Conservation (phyloP, 2,888 invertebrate genomes). For the Ischnura elegans region DNA sequence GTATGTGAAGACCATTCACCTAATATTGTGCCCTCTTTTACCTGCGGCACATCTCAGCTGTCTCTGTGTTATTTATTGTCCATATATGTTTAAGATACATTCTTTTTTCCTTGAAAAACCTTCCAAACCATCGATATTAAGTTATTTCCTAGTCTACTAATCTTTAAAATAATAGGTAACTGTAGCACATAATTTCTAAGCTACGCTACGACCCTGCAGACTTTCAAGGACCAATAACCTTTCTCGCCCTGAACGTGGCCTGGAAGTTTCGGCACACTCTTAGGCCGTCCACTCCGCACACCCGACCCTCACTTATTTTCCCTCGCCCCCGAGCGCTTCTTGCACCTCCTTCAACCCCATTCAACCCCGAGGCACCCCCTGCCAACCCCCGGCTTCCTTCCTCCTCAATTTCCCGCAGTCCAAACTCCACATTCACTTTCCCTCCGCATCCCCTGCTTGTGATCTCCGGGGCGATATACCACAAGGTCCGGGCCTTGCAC, state of each 20-base stretch:
- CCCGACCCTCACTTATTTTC: neutral
- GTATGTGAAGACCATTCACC: too few relatives aligned
- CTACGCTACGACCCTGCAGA: too few relatives aligned
- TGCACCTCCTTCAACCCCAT: neutral
- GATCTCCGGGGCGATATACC: neutral
- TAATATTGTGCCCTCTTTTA: too few relatives aligned
- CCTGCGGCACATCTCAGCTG: too few relatives aligned
- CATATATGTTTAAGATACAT: too few relatives aligned
- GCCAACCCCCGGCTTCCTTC: neutral
- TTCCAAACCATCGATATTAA: too few relatives aligned
- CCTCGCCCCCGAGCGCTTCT: neutral
- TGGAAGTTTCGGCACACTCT: neutral
- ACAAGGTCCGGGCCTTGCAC: neutral
- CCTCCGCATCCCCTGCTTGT: neutral
- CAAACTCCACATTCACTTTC: neutral
- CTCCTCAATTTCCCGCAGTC: constrained; percentile 22
- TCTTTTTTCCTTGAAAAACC: too few relatives aligned
- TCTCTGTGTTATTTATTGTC: too few relatives aligned
- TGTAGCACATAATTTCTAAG: too few relatives aligned
- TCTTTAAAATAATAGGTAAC: too few relatives aligned
- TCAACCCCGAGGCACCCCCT: neutral
- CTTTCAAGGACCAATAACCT: too few relatives aligned
- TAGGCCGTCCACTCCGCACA: neutral
- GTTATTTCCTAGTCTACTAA: too few relatives aligned
- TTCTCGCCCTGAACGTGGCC: neutral